Conservation (phyloP, 2,113 vertebrate species). For the Corythornis vintsioides region DNA sequence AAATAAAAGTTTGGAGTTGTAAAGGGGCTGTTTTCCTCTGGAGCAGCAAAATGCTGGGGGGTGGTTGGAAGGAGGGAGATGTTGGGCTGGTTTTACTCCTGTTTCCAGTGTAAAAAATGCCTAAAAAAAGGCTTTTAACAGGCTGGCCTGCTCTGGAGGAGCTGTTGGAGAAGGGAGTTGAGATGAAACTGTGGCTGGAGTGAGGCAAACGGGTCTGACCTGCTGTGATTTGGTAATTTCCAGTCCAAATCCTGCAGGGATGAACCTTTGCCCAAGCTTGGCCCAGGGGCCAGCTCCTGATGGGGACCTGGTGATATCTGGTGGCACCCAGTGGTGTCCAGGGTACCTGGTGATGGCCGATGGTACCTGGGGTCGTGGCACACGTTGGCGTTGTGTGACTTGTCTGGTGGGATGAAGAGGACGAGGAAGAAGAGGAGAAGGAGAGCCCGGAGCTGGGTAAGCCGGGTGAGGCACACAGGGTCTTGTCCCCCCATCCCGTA, state of each 20-base stretch:
- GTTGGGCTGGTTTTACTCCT: background rate
- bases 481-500: too few relatives aligned
- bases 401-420: too few relatives aligned
- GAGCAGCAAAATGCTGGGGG: background rate
- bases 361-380: too few relatives aligned
- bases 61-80: background rate
- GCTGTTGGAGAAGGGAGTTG: background rate
- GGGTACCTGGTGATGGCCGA: too few relatives aligned
- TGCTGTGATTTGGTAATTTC: background rate
- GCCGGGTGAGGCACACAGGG: too few relatives aligned
- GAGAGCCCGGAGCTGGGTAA: too few relatives aligned
- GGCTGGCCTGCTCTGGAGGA: background rate
- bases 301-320: too few relatives aligned
- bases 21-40: background rate
- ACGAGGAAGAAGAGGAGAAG: too few relatives aligned
- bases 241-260: background rate
- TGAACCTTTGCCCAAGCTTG: background rate
- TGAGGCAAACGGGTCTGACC: background rate
- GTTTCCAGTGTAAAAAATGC: background rate
- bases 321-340: too few relatives aligned
- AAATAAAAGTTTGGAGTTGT: background rate
- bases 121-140: background rate
- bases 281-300: background rate
- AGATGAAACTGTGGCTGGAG: background rate
- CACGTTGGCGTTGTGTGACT: too few relatives aligned